A percentile compares a stretch with the other conserved stretches of the same genome.
Evolutionary conservation across 1,140 invertebrate genomes (phyloP).

Genomic region (Drosophila watanabei): DNA sequence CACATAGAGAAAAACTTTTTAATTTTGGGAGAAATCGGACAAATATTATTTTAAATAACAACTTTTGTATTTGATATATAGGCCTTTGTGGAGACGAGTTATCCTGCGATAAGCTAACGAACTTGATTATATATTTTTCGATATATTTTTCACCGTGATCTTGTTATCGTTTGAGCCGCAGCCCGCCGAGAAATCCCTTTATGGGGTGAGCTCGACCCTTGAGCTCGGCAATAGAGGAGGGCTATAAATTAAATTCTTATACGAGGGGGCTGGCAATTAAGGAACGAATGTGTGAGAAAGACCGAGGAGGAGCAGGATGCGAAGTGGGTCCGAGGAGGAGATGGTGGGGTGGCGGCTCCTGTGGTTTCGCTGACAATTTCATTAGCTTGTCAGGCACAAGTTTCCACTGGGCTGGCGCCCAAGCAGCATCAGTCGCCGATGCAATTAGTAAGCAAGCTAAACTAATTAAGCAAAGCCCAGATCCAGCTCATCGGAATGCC

Average conservation of each 20-base stretch:
- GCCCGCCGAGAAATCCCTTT: slow-evolving; percentile 31
- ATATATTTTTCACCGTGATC: slow-evolving; percentile 12
- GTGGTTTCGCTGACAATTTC: slow-evolving; percentile 74
- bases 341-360: slow-evolving; percentile 11
- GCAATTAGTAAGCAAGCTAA: slow-evolving; percentile 74
- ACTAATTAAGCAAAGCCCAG: slow-evolving; percentile 65
- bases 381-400: slow-evolving; percentile 62
- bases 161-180: slow-evolving; percentile 60
- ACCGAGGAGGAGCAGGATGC: slow-evolving; percentile 2
- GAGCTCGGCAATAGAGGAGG: slow-evolving; percentile 48
- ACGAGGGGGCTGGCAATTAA: slow-evolving; percentile 65
- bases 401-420: slow-evolving; percentile 23
- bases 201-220: slow-evolving; percentile 51
- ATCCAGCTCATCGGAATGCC: slow-evolving; percentile 21
- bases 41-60: not conserved
- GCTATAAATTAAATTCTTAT: slow-evolving; percentile 80
- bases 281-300: slow-evolving; percentile 39
- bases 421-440: slow-evolving; percentile 36
- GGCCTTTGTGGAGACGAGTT: too few species aligned
- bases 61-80: not conserved
- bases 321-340: not conserved
- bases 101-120: not conserved
- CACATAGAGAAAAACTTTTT: slow-evolving; percentile 4
- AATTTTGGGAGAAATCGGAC: not conserved
- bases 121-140: not conserved